Base-by-base conservation (phyloP, 2,113 vertebrate genomes). In the Mastomys natalensis region DNA sequence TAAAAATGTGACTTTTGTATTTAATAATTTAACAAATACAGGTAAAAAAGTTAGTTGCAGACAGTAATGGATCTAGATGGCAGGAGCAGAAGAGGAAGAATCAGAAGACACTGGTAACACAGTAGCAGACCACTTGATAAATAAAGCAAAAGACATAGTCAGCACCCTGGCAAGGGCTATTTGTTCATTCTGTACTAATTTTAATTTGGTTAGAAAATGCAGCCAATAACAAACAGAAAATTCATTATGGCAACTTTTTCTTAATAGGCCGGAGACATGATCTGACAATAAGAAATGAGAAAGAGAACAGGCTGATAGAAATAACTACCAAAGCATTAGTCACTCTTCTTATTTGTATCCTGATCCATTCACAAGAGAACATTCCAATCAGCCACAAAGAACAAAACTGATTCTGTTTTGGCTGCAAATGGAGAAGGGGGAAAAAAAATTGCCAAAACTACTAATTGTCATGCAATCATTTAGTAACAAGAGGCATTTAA, bases 151-250 rank as follows among this genome's bases (percentile, higher is more conserved):
- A 43, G 26, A 53, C 53, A 58, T 6, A 70, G 7, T 51, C 40
- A 87, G 9, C 9, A 60, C 17, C 70, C 48, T 45, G 40, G 7
- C 43, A 31, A 66, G 45, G 60, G 68, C 9, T 90, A 76, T 70
- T 82, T 60, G 55, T 95, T 60, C 62, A 81, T 51, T 17, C 87
- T 95, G 26, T 58, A 68, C 74, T 60, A 68, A 81, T 60, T 68
- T 66, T 74, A 45, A 51, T 60, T 87, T 82, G 24, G 43, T 87
- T 76, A 81, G 87, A 87, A 53, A 68, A 48, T 87, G 29, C 64
- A 80, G 40, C 74, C 74, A 90, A 74, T 90, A 60, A 51, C 51
- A 96, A 68, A 96, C 58, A 82, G 66, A 93, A 43, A 76, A 82
- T 6, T 87, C 34, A 93, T 68, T 40, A 68, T 43, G 37, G 24